These are phyloP conservation scores for Sinonovacula constricta DNA, from an alignment of 1,140 invertebrate species.

Conservation along the genomic window DNA sequence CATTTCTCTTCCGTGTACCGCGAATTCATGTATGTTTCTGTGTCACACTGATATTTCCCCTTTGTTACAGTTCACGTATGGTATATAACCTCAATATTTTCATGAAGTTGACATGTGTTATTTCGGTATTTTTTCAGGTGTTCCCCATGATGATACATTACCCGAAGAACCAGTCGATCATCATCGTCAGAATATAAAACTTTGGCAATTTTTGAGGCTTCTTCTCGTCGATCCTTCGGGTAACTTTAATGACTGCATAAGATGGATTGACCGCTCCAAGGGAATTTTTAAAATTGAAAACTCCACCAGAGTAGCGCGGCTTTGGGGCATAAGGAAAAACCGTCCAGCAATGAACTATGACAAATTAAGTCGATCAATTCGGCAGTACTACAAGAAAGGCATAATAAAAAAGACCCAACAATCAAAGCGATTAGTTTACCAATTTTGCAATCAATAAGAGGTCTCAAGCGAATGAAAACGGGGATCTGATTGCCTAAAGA, in stretches of 20 bases:
- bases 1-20: not conserved
- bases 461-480: too few species aligned
- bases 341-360: constrained; percentile 99
- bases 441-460: constrained; percentile 90
- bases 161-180: constrained; percentile 40
- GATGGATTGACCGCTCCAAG: constrained; percentile 92
- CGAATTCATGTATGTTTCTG: not conserved
- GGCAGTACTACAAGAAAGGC: constrained; percentile 99
- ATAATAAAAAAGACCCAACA: constrained; percentile 99
- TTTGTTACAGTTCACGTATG: not conserved
- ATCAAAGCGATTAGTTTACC: constrained; percentile 98
- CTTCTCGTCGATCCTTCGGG: constrained; percentile 89
- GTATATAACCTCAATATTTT: not conserved
- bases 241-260: constrained; percentile 93
- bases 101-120: not conserved
- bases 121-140: constrained; percentile 7
- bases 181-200: constrained; percentile 85
- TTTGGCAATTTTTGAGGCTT: constrained; percentile 99
- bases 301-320: constrained; percentile 94
- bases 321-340: constrained; percentile 99
- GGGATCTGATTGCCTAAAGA: too few species aligned
- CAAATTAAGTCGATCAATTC: constrained; percentile 97
- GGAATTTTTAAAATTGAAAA: constrained; percentile 99
- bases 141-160: constrained; percentile 3
- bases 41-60: not conserved